Base-by-base conservation (phyloP, 2,113 vertebrate species). In the Caloenas nicobarica region DNA sequence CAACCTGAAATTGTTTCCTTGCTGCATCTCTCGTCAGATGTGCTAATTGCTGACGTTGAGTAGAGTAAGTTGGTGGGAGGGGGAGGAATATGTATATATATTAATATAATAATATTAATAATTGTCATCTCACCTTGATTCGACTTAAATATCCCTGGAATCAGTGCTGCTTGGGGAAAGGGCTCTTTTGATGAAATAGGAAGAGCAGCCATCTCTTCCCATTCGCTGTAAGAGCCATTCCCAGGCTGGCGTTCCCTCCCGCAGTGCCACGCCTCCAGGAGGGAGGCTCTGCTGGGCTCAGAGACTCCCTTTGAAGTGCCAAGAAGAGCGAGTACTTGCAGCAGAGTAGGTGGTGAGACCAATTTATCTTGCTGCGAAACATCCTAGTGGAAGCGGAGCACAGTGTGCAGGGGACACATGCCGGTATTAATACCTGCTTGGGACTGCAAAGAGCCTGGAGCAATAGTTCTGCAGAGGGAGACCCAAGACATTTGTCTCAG, bases 371-470 rank as follows among this genome's bases (percentile, higher is more conserved):
- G 24, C 88, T 93, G 88, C 28, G 60, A 84, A 94, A 36, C 65
- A 38, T 68, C 79, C 72, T 61, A 8, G 53, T 72, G 65, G 48
- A 86, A 90, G 40, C 73, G 74, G 61, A 33, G 69, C 72, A 60
- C 8, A 3, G 62, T 2, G 13, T 78, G 51, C 57, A 74, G 48
- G 42, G 72, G 31, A 51, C 1, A 6, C 44, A 9, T 48, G 68
- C 53, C 2, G 0, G 3, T 80, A 36, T 82, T 89, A 92, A 65
- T 58, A 61, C 70, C 44, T 72, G 60, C 69, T 92, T 78, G 88
- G 84, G 80, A 81, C 65, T 81, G 83, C 57, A 38, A 62, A 93
- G 79, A 89, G 88, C 91, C 90, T 68, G 71, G 60, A 93, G 92
- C 72, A 65, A 22, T 92, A 16, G 4, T 46, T 94, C 88, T 92